phyloP scores from a whole-genome alignment of 2,797 vertebrate species.

The Phrynocephalus guinanensis region DNA sequence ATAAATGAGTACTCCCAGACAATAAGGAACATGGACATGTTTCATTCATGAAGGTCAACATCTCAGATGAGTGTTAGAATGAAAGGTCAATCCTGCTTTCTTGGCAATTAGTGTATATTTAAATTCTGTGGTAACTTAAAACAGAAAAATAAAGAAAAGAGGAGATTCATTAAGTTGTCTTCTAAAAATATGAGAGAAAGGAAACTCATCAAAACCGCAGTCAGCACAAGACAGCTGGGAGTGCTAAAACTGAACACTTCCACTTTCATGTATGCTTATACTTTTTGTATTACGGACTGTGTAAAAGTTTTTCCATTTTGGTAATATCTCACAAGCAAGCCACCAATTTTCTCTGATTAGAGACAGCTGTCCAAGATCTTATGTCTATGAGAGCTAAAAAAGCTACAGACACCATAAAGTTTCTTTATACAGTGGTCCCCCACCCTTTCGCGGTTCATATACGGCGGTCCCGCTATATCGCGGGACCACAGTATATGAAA shows the following conservation, averaged over 20 bases:
- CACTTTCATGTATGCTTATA: constrained; percentile 35
- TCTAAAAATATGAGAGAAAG: constrained; percentile 57
- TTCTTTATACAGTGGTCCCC: neutral
- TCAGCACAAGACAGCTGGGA: constrained; percentile 55
- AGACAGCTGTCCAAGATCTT: constrained; percentile 37
- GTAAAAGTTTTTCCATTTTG: constrained; percentile 55
- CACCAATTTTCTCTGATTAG: constrained; percentile 45
- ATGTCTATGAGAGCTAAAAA: constrained; percentile 28
- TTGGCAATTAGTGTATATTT: constrained; percentile 38
- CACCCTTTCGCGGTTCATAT: too few species aligned
- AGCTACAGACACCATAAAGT: constrained; percentile 12
- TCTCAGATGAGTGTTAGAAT: constrained; percentile 25
- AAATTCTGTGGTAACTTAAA: constrained; percentile 57
- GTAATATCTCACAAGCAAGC: constrained; percentile 53
- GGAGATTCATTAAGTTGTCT: constrained; percentile 36
- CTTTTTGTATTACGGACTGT: constrained; percentile 18
- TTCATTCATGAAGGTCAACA: constrained; percentile 22
- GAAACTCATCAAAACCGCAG: constrained; percentile 45
- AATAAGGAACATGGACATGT: neutral
- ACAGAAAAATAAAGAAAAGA: constrained; percentile 60
- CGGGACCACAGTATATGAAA: too few species aligned
- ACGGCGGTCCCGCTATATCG: too few species aligned
- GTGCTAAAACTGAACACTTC: constrained; percentile 44
- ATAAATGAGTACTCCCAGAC: constrained; percentile 36
- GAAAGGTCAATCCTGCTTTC: constrained; percentile 25